Evolutionary conservation across 1,140 invertebrate species (phyloP).

Genomic region (Camponotus floridanus): DNA sequence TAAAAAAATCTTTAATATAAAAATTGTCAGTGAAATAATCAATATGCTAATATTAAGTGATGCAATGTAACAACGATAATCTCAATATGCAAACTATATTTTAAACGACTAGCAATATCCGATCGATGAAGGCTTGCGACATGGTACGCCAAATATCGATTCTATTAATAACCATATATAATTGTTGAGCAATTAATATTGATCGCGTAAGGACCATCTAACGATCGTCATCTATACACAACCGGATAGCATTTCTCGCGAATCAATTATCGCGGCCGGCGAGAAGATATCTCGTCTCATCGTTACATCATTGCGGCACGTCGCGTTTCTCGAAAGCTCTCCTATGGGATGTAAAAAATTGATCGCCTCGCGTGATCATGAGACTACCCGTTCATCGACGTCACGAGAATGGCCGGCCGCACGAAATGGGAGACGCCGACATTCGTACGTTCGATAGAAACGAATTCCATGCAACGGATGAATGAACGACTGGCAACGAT

Average conservation of each 20-base stretch:
- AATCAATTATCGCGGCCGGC: not conserved
- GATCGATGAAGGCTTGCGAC: too few relatives aligned
- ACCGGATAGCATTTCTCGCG: not conserved
- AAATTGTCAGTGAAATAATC: not conserved
- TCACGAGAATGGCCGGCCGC: slow-evolving; percentile 49
- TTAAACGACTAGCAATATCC: not conserved
- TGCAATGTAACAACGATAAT: not conserved
- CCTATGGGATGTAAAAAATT: not conserved
- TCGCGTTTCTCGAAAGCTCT: not conserved
- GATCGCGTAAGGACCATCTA: not conserved
- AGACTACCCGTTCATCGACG: slow-evolving; percentile 1
- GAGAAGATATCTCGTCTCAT: not conserved
- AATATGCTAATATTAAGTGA: not conserved
- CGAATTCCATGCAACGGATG: not conserved
- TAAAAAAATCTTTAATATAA: not conserved
- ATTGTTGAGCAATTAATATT: slow-evolving; percentile 9
- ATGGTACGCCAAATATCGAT: not conserved
- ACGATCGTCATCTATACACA: not conserved
- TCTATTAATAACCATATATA: not conserved
- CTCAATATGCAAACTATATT: not conserved
- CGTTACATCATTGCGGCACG: slow-evolving; percentile 6
- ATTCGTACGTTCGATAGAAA: not conserved
- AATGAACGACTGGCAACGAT: not conserved
- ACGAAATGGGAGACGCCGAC: slow-evolving; percentile 22
- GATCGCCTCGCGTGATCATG: not conserved